Base-by-base conservation (phyloP, 2,888 invertebrate species). In the Nasonovia ribisnigri region DNA sequence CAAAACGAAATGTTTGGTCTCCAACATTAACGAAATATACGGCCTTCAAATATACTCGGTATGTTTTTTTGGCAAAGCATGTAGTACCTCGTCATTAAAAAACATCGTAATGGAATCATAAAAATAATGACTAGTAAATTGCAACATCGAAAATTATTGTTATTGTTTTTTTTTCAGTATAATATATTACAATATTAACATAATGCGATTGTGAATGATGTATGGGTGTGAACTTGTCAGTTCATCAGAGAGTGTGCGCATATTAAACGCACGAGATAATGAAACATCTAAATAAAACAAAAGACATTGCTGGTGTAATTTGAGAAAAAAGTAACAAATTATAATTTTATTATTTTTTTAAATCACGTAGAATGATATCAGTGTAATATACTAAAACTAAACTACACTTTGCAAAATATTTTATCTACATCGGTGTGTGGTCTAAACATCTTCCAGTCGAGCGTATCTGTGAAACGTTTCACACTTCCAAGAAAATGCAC, bases 41-140 rank as follows among this genome's bases (percentile, higher is more conserved):
- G 92, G 51, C 92, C 92, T 92, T 92, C 92, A 51, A 92, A 92
- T 51, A 92, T 51, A 84, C 84, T 91, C 84, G 0, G 91, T 48
- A 36, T 60, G 26, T 43, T 84, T 91, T 48, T 92, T 57, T 60
- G 43, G 67, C 88, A 42, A 20, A 51, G 51, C 24, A 26, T 43
- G 51, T n/a, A 87, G 90, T 86, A 67, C 88, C 20, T 51, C 8
- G 67, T 92, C 88, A 88, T 92, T 92, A 88, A 92, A 88, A 88
- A 67, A 42, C n/a, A 88, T 88, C 51, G 87, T 48, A 67, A 87
- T n/a, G 26, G 48, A 87, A 57, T 77, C 36, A 77, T 46, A 60
- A 36, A n/a, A 67, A 60, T 36, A 92, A 84, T 57, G 51, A 90
- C 48, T 67, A 51, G 67, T 77, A 88, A 88, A 92, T 88, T 88